Evolutionary conservation across 2,888 invertebrate genomes (phyloP).

Genomic region (Globia sparganii): DNA sequence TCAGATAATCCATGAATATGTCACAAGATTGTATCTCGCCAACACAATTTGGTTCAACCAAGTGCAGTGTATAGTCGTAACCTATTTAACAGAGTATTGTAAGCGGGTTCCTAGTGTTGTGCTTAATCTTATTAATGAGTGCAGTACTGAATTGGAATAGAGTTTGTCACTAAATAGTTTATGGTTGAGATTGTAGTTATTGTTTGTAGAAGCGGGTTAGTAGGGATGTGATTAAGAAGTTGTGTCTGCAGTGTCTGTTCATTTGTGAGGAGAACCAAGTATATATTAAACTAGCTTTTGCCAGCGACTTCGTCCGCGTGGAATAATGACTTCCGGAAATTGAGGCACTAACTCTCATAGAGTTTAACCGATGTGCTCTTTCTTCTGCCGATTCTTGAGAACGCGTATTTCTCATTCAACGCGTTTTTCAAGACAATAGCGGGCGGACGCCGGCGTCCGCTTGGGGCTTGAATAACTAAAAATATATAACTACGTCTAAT

Average conservation of each 20-base stretch:
- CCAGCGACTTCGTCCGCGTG: no score
- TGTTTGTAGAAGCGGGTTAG: conserved; percentile 34
- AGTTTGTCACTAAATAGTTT: conserved; percentile 42
- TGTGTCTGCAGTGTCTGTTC: background rate
- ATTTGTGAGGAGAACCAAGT: background rate
- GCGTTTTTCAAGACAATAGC: no score
- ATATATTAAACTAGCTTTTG: background rate
- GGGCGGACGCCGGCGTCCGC: no score
- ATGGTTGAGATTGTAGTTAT: conserved; percentile 26
- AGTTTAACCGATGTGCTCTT: no score
- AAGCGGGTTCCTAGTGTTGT: conserved; percentile 51
- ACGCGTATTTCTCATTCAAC: no score
- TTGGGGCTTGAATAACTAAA: no score
- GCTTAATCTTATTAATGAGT: conserved; percentile 56
- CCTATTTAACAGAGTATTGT: conserved; percentile 54
- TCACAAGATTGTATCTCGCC: conserved; percentile 27
- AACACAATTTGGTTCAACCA: conserved; percentile 45
- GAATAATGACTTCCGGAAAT: no score
- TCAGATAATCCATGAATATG: conserved; percentile 27
- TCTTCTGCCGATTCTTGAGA: no score
- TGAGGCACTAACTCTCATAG: no score
- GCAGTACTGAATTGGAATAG: conserved; percentile 58
- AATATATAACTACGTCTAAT: no score
- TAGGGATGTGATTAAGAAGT: conserved; percentile 1
- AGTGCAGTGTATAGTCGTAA: conserved; percentile 35